Base-by-base conservation (phyloP, 1,140 invertebrate species). In the Drosophila lacteicornis region DNA sequence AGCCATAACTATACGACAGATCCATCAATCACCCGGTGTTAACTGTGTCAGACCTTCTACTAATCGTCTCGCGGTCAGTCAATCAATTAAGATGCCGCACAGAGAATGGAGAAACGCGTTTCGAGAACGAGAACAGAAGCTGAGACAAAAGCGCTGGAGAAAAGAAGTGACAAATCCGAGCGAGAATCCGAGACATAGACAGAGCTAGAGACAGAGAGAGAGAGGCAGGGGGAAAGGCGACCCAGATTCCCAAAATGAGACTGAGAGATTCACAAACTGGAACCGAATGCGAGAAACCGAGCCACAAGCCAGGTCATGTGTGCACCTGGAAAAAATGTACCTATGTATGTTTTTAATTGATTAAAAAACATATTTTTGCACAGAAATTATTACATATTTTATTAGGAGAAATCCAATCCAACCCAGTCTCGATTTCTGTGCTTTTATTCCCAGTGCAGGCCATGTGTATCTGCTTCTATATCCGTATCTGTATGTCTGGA, bases 21-120 rank as follows among this genome's bases (percentile, higher is more conserved):
- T 49, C 70, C 70, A 74, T 74, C 70, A 74, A 74, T 74, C 70
- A 74, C 27, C n/a, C n/a, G 22, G 2, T 17, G 46, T 33, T 50
- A 74, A 74, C 45, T 74, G 68, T 74, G 70, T 74, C 70, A 74
- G 43, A 74, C 70, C 69, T 73, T 74, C 58, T 60, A 38, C 70
- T 74, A 74, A 73, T 73, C 68, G 70, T 22, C 68, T n/a, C 33
- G 47, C 70, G 70, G 70, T 74, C 70, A 60, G 45, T 73, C 68
- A 73, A 74, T 74, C 70, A 74, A 74, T 74, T 74, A 73, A 60
- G 50, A 36, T 53, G 22, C 58, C 45, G 46, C 47, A 17, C 45
- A 49, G 43, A 27, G 43, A 42, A 25, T 33, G 50, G 45, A 50
- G 36, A 73, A 70, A 71, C 42, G 36, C 61, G 46, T 46, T 40